Conservation (phyloP, 2,797 vertebrate genomes). For the Echeneis naucrates region DNA sequence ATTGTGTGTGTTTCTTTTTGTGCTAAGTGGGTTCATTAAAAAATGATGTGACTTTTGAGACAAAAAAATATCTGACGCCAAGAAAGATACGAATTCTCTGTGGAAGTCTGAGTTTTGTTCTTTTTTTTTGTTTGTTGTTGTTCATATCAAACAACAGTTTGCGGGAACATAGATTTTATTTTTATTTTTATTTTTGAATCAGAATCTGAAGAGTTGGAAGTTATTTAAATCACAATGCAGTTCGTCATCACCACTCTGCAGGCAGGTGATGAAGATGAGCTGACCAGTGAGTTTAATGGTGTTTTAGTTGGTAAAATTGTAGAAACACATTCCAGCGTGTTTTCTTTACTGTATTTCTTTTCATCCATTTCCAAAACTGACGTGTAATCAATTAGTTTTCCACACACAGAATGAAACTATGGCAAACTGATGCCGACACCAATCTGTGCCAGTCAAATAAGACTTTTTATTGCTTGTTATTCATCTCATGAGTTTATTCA, state of each 20-base stretch:
- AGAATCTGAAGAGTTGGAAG: neutral
- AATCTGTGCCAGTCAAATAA: neutral
- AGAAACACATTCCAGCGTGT: neutral
- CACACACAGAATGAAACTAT: slow-evolving; percentile 5
- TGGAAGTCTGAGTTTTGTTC: too few species aligned
- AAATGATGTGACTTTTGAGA: neutral
- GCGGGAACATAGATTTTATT: too few species aligned
- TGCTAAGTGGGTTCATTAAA: neutral
- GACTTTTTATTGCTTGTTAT: too few species aligned
- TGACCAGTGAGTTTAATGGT: too few species aligned
- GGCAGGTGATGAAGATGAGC: neutral
- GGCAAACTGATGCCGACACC: neutral
- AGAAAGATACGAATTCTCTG: neutral
- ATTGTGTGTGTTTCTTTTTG: neutral
- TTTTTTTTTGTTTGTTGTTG: neutral
- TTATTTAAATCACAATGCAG: neutral
- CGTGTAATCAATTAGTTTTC: neutral
- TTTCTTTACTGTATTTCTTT: neutral
- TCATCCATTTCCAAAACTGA: too few species aligned
- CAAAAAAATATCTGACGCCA: neutral
- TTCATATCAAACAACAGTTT: too few species aligned
- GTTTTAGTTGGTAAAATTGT: too few species aligned
- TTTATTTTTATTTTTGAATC: too few species aligned
- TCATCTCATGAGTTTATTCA: neutral
- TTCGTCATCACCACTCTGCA: neutral